Percentiles rank a stretch among this genome's conserved stretches.
These are phyloP conservation scores for Vidua macroura DNA, from an alignment of 2,113 vertebrate genomes.

Conservation along the genomic window DNA sequence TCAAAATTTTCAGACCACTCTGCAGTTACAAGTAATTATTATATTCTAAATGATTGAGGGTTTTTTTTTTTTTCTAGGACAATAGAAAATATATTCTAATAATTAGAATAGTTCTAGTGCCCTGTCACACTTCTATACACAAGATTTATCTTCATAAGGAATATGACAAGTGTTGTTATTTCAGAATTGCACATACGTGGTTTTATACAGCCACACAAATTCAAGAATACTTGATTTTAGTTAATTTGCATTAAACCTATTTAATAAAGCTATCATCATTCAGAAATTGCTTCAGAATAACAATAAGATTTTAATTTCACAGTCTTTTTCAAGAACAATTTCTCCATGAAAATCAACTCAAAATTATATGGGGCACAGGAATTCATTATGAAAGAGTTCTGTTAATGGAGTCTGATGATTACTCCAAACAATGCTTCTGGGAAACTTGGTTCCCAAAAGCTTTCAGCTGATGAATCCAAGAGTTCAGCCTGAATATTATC, in stretches of 20 bases:
- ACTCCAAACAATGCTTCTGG: background rate
- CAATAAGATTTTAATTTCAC: background rate
- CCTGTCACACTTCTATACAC: background rate
- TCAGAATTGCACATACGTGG: background rate
- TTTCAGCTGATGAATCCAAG: background rate
- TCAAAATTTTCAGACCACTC: background rate
- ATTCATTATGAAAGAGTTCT: background rate
- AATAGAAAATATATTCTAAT: background rate
- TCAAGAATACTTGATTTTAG: background rate
- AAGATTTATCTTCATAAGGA: background rate
- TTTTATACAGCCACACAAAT: background rate
- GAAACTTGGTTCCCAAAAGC: background rate
- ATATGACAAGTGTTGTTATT: background rate
- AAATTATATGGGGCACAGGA: background rate
- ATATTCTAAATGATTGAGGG: background rate
- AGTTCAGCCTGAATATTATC: background rate
- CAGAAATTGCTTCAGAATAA: background rate
- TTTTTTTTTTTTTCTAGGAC: background rate
- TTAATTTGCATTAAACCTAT: background rate
- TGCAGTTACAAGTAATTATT: background rate
- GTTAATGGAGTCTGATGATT: background rate
- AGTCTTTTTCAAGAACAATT: background rate
- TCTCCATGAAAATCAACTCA: background rate
- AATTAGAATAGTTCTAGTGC: background rate
- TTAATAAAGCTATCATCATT: background rate